Evolutionary conservation across 2,113 vertebrate species (phyloP), one percentile per base, ranked within the genome.

Genomic region (Megalops atlanticus): DNA sequence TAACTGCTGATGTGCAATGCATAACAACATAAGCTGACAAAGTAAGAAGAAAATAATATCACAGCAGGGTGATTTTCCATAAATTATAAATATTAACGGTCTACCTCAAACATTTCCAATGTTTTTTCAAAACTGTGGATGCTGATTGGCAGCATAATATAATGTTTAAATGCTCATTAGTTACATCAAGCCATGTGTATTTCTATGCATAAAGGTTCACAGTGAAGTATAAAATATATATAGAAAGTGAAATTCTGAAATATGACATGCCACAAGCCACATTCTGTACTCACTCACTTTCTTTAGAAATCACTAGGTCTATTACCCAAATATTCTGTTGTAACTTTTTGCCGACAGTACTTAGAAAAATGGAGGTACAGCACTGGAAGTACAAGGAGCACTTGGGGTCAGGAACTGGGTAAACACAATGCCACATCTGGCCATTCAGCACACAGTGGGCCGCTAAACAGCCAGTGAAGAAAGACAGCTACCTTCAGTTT

Each of bases 401-500:
- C 24, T 41, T 11, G 41, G n/a, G 54, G 10, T 41, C n/a, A 8
- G 41, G 38, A 12, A 6, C 21, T 36, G 2, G 73, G 27, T 45
- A 70, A 43, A 31, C 14, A 47, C 74, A 52, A 40, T 79, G 21
- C 11, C 38, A 70, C 24, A 36, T 10, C 33, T 27, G 40, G 31
- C 21, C 73, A 54, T 24, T 43, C 39, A 38, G 4, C 2, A 3
- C 43, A 35, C 70, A 27, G 76, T n/a, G 39, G 45, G 40, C 27
- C 3, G 76, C 49, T 71, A 35, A 36, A 18, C 15, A 24, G 3
- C 2, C 35, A 27, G 15, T 8, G 4, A 39, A n/a, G 27, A 6
- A 0, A 10, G 2, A 5, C n/a, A 43, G 27, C 3, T 88, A 99
- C 98, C 97, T 99, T 99, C 39, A 99, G 90, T 90, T 93, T 96